Evolutionary conservation across 1,140 invertebrate genomes (phyloP).

Genomic region (Drosophila tropicalis): DNA sequence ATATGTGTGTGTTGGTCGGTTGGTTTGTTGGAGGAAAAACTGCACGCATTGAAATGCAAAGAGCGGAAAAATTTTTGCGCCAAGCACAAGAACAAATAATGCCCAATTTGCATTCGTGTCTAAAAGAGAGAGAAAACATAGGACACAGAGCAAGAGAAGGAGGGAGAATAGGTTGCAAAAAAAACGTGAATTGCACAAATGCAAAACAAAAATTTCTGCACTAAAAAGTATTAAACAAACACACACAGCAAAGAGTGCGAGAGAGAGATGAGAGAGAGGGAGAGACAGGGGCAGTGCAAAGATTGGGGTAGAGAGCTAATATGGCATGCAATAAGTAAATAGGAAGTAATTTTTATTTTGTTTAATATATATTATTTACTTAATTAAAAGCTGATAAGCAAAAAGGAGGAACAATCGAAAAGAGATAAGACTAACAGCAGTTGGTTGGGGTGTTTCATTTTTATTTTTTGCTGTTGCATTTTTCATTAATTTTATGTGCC

Average conservation of each 20-base stretch:
- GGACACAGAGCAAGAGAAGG: neutral
- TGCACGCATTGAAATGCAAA: slow-evolving; percentile 73
- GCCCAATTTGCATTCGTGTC: slow-evolving; percentile 72
- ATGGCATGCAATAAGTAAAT: slow-evolving; percentile 45
- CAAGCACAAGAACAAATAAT: slow-evolving; percentile 77
- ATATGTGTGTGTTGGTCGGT: slow-evolving; percentile 25
- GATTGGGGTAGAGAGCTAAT: slow-evolving; percentile 43
- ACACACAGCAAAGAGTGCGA: too few relatives aligned
- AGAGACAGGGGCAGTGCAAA: neutral
- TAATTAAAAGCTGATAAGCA: slow-evolving; percentile 72
- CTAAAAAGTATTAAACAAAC: slow-evolving; percentile 48
- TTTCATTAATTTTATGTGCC: slow-evolving; percentile 76
- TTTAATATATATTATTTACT: slow-evolving; percentile 31
- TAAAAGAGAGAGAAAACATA: slow-evolving; percentile 35
- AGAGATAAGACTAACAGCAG: slow-evolving; percentile 30
- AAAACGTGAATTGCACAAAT: slow-evolving; percentile 47
- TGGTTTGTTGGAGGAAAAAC: slow-evolving; percentile 22
- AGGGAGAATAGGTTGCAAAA: slow-evolving; percentile 13
- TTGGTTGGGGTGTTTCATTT: too few relatives aligned
- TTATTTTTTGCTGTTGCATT: slow-evolving; percentile 36
- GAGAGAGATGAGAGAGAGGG: slow-evolving; percentile 27
- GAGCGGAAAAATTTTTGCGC: slow-evolving; percentile 73
- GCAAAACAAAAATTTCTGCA: slow-evolving; percentile 50
- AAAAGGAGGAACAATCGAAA: slow-evolving; percentile 37
- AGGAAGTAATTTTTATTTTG: slow-evolving; percentile 60